phyloP scores from a whole-genome alignment of 2,797 vertebrate genomes.

The Hapalemur alaotrensis region DNA sequence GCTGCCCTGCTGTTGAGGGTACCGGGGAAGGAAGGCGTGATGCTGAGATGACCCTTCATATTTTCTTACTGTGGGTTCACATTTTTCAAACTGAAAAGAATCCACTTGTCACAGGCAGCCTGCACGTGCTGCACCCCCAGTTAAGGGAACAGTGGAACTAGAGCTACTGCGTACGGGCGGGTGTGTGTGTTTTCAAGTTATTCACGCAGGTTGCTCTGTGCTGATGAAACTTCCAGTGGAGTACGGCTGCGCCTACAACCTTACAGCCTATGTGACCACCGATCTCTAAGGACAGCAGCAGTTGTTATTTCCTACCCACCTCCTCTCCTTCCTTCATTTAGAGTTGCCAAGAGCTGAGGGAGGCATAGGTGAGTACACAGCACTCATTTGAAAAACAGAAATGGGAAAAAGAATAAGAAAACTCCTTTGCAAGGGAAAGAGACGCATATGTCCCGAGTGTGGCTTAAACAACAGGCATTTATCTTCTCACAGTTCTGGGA shows the following conservation, averaged over 20 bases:
- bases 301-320: background rate
- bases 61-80: background rate
- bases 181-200: background rate
- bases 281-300: conserved; percentile 38
- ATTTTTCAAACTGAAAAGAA: background rate
- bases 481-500: background rate
- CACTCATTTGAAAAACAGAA: background rate
- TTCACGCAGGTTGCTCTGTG: fast-evolving
- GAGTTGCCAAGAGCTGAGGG: background rate
- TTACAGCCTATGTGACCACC: background rate
- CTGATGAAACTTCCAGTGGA: background rate
- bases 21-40: fast-evolving
- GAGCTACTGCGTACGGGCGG: too few species aligned
- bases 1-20: background rate
- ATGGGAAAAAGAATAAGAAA: background rate
- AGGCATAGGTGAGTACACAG: conserved; percentile 16
- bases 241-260: background rate
- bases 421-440: background rate
- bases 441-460: too few species aligned
- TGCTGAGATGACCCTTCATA: fast-evolving
- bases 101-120: background rate
- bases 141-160: background rate
- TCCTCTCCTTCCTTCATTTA: background rate
- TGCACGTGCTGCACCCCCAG: background rate
- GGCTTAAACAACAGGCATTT: too few species aligned